These are phyloP conservation scores for Sylvietta virens DNA, from an alignment of 2,113 vertebrate genomes.

Conservation along the genomic window DNA sequence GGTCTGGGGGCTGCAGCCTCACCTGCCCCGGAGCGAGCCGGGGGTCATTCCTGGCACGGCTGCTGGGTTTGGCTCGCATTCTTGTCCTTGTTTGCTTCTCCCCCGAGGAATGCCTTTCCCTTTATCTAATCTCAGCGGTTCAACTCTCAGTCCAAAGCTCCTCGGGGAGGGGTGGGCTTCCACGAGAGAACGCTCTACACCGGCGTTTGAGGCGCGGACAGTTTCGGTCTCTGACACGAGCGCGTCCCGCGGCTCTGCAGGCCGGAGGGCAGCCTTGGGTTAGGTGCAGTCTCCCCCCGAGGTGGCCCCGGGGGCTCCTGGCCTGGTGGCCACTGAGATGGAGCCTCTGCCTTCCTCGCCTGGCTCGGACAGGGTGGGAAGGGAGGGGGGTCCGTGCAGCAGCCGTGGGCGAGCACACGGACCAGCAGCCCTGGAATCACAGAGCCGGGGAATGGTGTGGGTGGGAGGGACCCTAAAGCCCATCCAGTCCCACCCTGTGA, in stretches of 20 bases:
- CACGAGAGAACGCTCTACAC: accelerated
- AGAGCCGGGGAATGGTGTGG: not conserved
- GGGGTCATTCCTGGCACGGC: accelerated
- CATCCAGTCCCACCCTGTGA: not conserved
- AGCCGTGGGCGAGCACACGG: accelerated
- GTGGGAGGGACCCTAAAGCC: too few species aligned
- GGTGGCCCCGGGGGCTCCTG: not conserved
- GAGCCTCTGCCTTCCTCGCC: not conserved
- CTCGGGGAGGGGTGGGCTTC: not conserved
- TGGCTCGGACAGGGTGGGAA: not conserved
- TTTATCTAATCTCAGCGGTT: not conserved
- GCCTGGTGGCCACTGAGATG: not conserved
- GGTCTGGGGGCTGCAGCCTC: not conserved
- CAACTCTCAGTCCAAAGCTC: not conserved
- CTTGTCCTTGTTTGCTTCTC: not conserved
- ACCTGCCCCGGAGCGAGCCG: not conserved
- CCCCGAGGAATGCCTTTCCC: not conserved
- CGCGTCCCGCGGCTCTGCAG: accelerated
- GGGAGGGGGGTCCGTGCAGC: accelerated
- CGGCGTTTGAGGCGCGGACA: accelerated
- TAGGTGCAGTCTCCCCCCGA: not conserved
- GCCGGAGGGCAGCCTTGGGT: not conserved
- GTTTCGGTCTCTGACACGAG: accelerated
- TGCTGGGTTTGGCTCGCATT: accelerated
- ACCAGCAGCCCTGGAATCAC: not conserved